These are phyloP conservation scores for Hephaestus fuliginosus DNA, from an alignment of 2,797 vertebrate genomes.

Conservation along the genomic window DNA sequence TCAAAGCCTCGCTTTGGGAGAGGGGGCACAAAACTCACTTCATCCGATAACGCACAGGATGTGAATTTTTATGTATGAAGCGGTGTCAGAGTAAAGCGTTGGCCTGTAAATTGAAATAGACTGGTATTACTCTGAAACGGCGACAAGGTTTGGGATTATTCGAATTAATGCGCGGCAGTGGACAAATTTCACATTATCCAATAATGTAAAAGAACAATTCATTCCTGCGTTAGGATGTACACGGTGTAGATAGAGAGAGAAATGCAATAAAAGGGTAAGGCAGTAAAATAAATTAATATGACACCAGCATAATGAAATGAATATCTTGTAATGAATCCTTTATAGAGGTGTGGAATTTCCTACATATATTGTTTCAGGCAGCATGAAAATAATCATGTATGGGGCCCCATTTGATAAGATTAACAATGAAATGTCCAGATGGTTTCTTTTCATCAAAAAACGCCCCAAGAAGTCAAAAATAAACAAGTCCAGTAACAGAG, in stretches of 20 bases:
- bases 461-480: not conserved
- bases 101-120: constrained; percentile 34
- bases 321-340: not conserved
- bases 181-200: constrained; percentile 35
- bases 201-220: constrained; percentile 21
- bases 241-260: not conserved
- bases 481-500: not conserved
- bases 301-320: not conserved
- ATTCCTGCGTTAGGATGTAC: not conserved
- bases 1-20: constrained; percentile 32
- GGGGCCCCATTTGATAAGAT: not conserved
- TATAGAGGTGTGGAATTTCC: not conserved
- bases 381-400: not conserved
- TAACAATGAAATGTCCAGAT: no score
- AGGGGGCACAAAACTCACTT: constrained; percentile 30
- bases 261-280: constrained; percentile 18
- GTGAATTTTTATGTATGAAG: constrained; percentile 25
- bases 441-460: not conserved
- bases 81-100: not conserved
- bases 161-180: constrained; percentile 7
- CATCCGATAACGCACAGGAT: constrained; percentile 41
- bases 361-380: not conserved
- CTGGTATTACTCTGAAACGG: constrained; percentile 17
- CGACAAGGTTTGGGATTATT: constrained; percentile 28
- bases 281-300: constrained; percentile 13